These are phyloP conservation scores for Chloroceryle inda DNA, from an alignment of 2,797 vertebrate genomes.

Conservation along the genomic window DNA sequence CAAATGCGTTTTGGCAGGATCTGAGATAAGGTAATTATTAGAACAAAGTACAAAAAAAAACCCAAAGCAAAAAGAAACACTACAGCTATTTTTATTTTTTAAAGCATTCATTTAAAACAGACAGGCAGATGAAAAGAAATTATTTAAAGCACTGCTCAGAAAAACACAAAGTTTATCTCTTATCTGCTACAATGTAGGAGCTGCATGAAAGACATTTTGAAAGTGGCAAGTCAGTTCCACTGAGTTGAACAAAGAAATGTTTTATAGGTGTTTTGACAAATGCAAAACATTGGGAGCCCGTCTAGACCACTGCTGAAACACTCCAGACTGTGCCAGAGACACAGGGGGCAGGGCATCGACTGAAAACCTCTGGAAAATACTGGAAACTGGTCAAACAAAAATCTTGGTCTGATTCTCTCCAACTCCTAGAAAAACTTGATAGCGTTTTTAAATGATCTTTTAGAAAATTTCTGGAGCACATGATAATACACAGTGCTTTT, in stretches of 20 bases:
- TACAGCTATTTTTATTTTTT: neutral
- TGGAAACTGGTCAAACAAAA: neutral
- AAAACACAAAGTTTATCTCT: conserved; percentile 50
- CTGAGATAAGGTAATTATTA: neutral
- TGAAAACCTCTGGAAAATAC: neutral
- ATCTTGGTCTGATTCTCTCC: neutral
- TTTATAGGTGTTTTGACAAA: neutral
- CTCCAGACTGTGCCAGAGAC: neutral
- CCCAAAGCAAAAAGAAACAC: no score
- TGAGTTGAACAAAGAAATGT: neutral
- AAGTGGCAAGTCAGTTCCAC: conserved; percentile 21
- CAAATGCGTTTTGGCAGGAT: neutral
- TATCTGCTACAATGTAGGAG: neutral
- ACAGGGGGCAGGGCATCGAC: neutral
- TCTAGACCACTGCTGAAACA: neutral
- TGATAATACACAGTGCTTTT: accelerated
- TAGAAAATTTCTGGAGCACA: neutral
- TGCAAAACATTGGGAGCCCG: neutral
- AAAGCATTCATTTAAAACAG: conserved; percentile 35
- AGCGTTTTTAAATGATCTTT: neutral
- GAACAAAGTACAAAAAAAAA: neutral
- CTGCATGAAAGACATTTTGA: conserved; percentile 37
- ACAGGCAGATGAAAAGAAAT: neutral
- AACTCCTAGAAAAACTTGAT: neutral
- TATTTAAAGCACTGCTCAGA: conserved; percentile 43